These are phyloP conservation scores for Eremophila alpestris DNA, from an alignment of 2,797 vertebrate genomes.

Conservation along the genomic window DNA sequence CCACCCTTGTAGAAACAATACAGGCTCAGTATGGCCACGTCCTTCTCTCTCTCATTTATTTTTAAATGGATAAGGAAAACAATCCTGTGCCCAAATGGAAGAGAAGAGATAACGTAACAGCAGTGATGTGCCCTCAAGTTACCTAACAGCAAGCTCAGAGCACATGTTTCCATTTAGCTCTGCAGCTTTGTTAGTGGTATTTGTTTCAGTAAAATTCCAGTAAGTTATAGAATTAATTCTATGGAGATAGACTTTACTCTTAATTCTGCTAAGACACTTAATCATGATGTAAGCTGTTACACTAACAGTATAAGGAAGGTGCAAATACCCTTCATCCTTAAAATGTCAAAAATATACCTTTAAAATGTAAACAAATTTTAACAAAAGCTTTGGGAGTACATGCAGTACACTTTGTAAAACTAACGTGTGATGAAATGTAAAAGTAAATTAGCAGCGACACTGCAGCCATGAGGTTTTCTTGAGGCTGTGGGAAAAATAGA, in stretches of 20 bases:
- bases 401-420: not conserved
- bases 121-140: constrained; percentile 46
- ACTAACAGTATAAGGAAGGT: constrained; percentile 11
- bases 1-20: constrained; percentile 49
- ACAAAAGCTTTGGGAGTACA: constrained; percentile 6
- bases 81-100: constrained; percentile 44
- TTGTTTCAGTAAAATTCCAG: constrained; percentile 49
- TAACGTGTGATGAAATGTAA: constrained; percentile 34
- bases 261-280: constrained; percentile 49
- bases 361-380: not conserved
- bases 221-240: constrained; percentile 28
- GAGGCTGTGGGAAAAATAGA: constrained; percentile 62
- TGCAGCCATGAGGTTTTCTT: constrained; percentile 50
- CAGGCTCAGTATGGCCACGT: not conserved
- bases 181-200: constrained; percentile 45
- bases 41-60: constrained; percentile 53
- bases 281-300: not conserved
- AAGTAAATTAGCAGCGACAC: constrained; percentile 61
- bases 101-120: constrained; percentile 39
- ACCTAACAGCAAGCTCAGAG: constrained; percentile 54
- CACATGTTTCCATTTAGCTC: constrained; percentile 60
- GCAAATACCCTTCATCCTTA: not conserved
- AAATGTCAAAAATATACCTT: not conserved
- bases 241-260: constrained; percentile 14
- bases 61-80: constrained; percentile 43